Evolutionary conservation across 2,797 vertebrate species (phyloP), one percentile per base, ranked within the genome.

Genomic region (Chiroxiphia lanceolata): DNA sequence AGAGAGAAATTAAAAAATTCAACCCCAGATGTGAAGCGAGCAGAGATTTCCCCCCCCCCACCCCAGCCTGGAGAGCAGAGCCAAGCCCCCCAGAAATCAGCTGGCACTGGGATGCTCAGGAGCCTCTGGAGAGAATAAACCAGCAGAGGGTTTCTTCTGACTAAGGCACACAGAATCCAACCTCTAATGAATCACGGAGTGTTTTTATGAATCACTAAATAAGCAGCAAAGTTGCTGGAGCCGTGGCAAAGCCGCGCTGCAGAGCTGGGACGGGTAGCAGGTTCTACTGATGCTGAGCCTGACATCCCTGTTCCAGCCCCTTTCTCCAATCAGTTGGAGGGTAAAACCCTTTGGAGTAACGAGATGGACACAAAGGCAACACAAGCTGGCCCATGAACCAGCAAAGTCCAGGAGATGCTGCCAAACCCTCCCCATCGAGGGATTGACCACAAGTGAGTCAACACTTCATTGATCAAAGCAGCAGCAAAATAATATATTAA

Each of bases 41-140:
- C 40, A 53, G 70, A 68, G 38, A 31, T n/a, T n/a, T n/a, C n/a
- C 48, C 70, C 44, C 21, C 36, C 60, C 83, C 51, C 22, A 15
- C 40, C 40, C 40, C 40, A 44, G 53, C n/a, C 9, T 56, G 23
- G 12, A 70, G 42, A 60, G 14, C 42, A 34, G 56, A 85, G 56
- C 84, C 92, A 94, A 85, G 38, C 80, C 83, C 76, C 83, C 17
- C 42, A 69, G 82, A 45, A 88, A 75, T 38, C 89, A 76, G 59
- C 36, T 51, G 89, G 82, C 82, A 82, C 67, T 47, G 6, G 36
- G 22, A 4, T 69, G 47, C 57, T 81, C 61, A 44, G 61, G 19
- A 33, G 74, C 88, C 90, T 48, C 83, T 71, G 29, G 65, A 61
- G 72, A 75, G 78, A 85, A 87, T 13, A 71, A 89, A 80, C 25